Base-by-base conservation (phyloP, 2,113 vertebrate species). In the Craseonycteris thonglongyai region DNA sequence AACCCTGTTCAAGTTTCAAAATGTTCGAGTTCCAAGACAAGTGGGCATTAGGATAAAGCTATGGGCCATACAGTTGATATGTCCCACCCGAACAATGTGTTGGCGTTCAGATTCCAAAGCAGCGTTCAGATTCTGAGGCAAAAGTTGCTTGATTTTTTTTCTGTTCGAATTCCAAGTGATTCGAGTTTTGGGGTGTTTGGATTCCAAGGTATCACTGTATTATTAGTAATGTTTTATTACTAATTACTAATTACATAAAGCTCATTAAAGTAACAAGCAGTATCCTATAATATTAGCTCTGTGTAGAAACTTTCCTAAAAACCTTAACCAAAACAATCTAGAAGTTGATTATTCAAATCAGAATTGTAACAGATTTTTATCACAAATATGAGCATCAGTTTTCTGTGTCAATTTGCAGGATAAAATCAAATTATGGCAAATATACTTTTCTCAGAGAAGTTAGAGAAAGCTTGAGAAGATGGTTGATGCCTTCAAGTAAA, bases 391-490 rank as follows among this genome's bases (percentile, higher is more conserved):
- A 74, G 28, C 63, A 51, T 94, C 19, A 54, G 30, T 75, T 97
- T 97, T 95, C 79, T 68, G 33, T 82, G 35, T 88, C 66, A 68
- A 33, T 86, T 94, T 88, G 85, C 74, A 91, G 12, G 54, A 30
- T 74, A 88, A 97, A 75, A 56, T 96, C 91, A 94, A 89, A 85
- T 83, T 93, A 10, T 90, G 86, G 71, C 80, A 74, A 85, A 75
- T 94, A 93, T 63, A 78, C 94, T 97, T 97, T 94, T 93, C 91
- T 66, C 45, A 88, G 91, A 49, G 87, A 74, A 90, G 84, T 47
- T 51, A 93, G 69, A 90, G 65, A 76, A 91, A 56, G 54, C 47
- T 88, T 18, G 13, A 76, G n/a, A 87, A 86, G 38, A 71, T 89
- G 0, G 63, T 63, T 89, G 72, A 61, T 89, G 49, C 19, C 54